Conservation (phyloP, 2,113 vertebrate genomes). For the Semicossyphus pulcher region DNA sequence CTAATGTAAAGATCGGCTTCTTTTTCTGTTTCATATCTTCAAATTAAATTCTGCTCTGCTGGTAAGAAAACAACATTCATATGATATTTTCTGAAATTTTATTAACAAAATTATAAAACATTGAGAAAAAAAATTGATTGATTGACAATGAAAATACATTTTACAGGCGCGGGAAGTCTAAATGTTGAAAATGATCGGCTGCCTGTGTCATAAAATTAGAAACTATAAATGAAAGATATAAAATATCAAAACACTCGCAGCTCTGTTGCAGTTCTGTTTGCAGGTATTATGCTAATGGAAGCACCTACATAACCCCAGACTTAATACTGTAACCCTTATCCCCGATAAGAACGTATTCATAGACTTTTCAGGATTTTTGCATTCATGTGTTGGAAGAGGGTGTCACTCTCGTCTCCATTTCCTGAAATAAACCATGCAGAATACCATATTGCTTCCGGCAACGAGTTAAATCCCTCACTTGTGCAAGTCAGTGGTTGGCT, state of each 20-base stretch:
- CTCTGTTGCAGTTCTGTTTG: neutral
- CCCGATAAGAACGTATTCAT: neutral
- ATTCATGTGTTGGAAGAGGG: neutral
- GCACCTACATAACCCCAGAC: neutral
- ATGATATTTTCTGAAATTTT: conserved; percentile 7
- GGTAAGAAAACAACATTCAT: neutral
- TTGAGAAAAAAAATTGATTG: neutral
- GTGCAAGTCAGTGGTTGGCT: conserved; percentile 66
- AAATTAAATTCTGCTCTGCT: neutral
- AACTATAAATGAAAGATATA: neutral
- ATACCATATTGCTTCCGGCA: conserved; percentile 52
- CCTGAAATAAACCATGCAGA: conserved; percentile 54
- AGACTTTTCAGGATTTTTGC: neutral
- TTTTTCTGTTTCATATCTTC: neutral
- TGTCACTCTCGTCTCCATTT: conserved; percentile 38
- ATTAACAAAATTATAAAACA: neutral
- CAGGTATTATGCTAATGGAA: neutral
- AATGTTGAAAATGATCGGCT: neutral
- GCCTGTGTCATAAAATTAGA: neutral
- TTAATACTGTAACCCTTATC: neutral
- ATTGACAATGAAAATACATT: neutral
- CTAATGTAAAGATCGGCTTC: neutral
- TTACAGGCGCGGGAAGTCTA: neutral
- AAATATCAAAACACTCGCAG: neutral
- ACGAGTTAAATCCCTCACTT: conserved; percentile 65